Conservation (phyloP, 2,797 vertebrate genomes). For the Eleutherodactylus coqui region DNA sequence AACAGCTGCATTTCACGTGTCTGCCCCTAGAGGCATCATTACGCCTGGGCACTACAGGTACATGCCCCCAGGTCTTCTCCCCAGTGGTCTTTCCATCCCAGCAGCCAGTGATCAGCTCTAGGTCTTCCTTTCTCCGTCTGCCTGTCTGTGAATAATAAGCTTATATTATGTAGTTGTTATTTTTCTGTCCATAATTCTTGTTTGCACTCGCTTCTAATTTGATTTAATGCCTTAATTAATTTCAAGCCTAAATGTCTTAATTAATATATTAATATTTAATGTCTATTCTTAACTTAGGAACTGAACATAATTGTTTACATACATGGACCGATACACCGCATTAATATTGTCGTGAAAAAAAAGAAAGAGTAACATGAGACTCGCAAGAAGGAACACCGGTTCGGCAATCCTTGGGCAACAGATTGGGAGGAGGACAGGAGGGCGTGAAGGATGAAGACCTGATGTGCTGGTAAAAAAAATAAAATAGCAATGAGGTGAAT, state of each 20-base stretch:
- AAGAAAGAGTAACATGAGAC: not conserved
- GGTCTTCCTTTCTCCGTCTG: not conserved
- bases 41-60: too few relatives aligned
- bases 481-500: not conserved
- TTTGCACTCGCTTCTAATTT: constrained; percentile 49
- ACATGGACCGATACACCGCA: constrained; percentile 71
- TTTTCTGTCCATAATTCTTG: constrained; percentile 34
- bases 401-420: not conserved
- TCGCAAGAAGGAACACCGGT: not conserved
- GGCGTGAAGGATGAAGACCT: not conserved
- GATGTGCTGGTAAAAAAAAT: not conserved
- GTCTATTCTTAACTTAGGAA: constrained; percentile 37
- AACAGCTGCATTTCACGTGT: too few relatives aligned
- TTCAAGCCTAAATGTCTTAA: constrained; percentile 44
- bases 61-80: too few relatives aligned
- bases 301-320: constrained; percentile 39
- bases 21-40: too few relatives aligned
- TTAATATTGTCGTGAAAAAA: constrained; percentile 60
- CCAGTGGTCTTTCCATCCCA: too few relatives aligned
- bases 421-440: not conserved
- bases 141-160: constrained; percentile 5
- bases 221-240: constrained; percentile 55
- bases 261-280: constrained; percentile 56
- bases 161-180: constrained; percentile 31
- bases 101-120: too few relatives aligned